These are phyloP conservation scores for Chirona hameri DNA, from an alignment of 2,888 invertebrate genomes.

Conservation along the genomic window DNA sequence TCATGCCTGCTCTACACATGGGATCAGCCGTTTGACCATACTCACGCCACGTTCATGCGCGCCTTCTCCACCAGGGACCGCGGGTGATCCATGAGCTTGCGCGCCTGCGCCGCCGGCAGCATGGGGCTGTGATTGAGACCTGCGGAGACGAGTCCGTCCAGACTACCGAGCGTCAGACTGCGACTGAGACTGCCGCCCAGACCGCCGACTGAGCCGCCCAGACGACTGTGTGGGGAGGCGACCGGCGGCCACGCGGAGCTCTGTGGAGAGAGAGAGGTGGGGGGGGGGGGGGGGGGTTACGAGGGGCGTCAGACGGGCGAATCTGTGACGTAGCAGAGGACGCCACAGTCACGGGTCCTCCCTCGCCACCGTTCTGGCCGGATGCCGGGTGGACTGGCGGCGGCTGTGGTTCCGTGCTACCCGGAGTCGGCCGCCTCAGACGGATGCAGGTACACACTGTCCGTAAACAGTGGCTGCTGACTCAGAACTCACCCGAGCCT, in stretches of 20 bases:
- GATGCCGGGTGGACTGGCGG: too few relatives aligned
- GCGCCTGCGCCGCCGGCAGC: conserved; percentile 72
- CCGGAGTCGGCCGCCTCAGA: too few relatives aligned
- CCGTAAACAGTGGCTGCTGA: too few relatives aligned
- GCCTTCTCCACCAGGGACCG: conserved; percentile 85
- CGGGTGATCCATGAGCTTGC: conserved; percentile 72
- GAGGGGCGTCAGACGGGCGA: too few relatives aligned
- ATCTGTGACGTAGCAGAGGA: too few relatives aligned
- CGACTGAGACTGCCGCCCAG: not conserved
- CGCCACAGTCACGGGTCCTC: too few relatives aligned
- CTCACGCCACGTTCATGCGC: conserved; percentile 84
- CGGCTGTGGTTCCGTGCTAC: too few relatives aligned
- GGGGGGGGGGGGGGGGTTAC: too few relatives aligned
- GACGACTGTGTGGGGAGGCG: conserved; percentile 58
- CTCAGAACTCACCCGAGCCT: too few relatives aligned
- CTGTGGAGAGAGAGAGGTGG: not conserved
- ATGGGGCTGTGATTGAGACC: conserved; percentile 81
- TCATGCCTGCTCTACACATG: too few relatives aligned
- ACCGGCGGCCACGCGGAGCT: conserved; percentile 42
- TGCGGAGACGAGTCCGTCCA: conserved; percentile 45
- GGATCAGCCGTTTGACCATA: conserved; percentile 37
- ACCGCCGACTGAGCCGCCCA: conserved; percentile 49
- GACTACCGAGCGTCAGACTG: conserved; percentile 36
- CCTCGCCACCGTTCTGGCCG: too few relatives aligned
- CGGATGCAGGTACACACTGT: too few relatives aligned